Evolutionary conservation across 2,113 vertebrate genomes (phyloP).

Genomic region (Oceanites oceanicus): DNA sequence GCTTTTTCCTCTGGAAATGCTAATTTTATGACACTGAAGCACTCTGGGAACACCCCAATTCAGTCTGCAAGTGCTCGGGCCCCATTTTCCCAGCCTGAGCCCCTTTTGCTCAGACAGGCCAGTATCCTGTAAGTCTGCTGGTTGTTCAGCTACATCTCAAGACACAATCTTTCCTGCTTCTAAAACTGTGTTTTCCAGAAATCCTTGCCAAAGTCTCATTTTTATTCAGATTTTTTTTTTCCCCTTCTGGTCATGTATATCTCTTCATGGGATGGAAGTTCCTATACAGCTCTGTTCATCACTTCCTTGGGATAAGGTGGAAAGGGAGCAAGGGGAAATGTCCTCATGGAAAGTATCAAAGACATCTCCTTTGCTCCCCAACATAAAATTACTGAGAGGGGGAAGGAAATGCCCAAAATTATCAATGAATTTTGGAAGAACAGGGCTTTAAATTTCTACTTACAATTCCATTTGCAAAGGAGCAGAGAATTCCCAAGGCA

Average conservation of each 20-base stretch:
- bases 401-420: not conserved
- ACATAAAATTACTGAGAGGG: not conserved
- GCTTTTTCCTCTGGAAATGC: not conserved
- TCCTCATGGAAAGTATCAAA: not conserved
- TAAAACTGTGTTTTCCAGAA: not conserved
- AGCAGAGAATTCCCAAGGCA: constrained; percentile 89
- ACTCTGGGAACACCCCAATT: not conserved
- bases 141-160: not conserved
- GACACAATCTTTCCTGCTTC: not conserved
- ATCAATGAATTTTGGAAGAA: not conserved
- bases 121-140: not conserved
- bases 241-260: accelerated
- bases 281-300: not conserved
- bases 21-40: not conserved
- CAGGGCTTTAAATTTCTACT: constrained; percentile 66
- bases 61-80: not conserved
- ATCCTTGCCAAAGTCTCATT: not conserved
- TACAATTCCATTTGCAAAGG: constrained; percentile 85
- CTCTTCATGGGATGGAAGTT: not conserved
- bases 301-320: not conserved
- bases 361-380: not conserved
- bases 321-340: not conserved
- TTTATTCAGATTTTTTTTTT: not conserved
- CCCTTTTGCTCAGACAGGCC: not conserved
- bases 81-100: not conserved